Evolutionary conservation across 1,140 invertebrate species (phyloP), one percentile per base, ranked within the genome.

Genomic region (Atta colombica): DNA sequence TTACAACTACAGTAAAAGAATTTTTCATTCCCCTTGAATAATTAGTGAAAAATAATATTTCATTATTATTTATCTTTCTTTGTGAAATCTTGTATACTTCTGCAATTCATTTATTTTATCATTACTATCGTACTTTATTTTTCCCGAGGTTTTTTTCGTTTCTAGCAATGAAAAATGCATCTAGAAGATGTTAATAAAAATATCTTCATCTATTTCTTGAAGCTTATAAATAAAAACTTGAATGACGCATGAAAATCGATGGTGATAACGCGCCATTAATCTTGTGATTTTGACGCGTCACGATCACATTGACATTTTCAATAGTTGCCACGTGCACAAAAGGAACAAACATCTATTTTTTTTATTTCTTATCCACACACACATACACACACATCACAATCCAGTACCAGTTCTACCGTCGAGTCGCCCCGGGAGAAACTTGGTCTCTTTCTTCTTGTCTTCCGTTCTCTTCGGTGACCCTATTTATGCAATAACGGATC

Each of bases 251-350:
- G 14, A 25, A 80, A 68, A 25, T 31, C 5, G 39, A 21, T 25
- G 25, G 21, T 39, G 39, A 84, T 81, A 71, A 58, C 21, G 18
- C 2, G 49, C 78, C 55, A 84, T 84, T 61, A 63, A 75, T 84
- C 80, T 84, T 74, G 18, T 55, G 18, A 74, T 74, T 82, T 35
- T 25, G 69, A 75, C 60, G 69, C 55, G 80, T 84, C 80, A 75
- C 80, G 80, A 74, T 84, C 25, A 61, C 35, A 61, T 84, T 51
- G 69, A 84, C 69, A 75, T 75, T 61, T 74, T 84, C 80, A 75
- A 84, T 49, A 51, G 55, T 84, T 39, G 55, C 45, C n/a, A 61
- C 39, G 14, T 55, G 49, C n/a, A 71, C 55, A n/a, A 84, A 84
- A 84, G 1, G 25, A 84, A 61, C 28, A 61, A 84, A 75, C 55